These are phyloP conservation scores for Epinephelus cyanopodus DNA, from an alignment of 2,113 vertebrate species.

Conservation along the genomic window DNA sequence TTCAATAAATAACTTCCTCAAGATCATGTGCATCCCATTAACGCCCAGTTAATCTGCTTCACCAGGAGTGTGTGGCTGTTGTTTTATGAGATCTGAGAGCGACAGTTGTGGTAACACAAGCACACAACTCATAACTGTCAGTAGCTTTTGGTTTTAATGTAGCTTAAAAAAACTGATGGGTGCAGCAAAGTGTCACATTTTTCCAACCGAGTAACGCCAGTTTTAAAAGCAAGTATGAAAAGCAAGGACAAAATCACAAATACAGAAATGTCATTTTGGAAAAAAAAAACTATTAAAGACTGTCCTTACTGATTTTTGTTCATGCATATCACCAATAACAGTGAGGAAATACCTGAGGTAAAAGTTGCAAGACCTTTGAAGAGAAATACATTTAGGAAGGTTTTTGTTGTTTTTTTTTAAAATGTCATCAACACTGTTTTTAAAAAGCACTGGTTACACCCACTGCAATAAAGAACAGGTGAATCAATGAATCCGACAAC, in stretches of 20 bases:
- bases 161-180: not conserved
- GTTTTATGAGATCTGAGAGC: not conserved
- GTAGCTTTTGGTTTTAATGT: not conserved
- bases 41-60: not conserved
- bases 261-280: not conserved
- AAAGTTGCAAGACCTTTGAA: not conserved
- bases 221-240: not conserved
- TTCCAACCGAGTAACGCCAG: not conserved
- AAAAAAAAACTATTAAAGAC: not conserved
- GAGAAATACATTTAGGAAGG: not conserved
- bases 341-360: not conserved
- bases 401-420: not conserved
- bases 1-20: not conserved
- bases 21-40: not conserved
- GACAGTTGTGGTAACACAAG: not conserved
- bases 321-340: not conserved
- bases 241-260: not conserved
- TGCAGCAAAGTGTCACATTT: not conserved
- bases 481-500: no score
- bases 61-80: not conserved
- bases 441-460: not conserved
- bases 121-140: not conserved
- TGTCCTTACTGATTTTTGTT: not conserved
- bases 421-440: not conserved
- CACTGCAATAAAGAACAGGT: not conserved